Conservation (phyloP, 1,140 invertebrate species). For the Monomorium pharaonis region DNA sequence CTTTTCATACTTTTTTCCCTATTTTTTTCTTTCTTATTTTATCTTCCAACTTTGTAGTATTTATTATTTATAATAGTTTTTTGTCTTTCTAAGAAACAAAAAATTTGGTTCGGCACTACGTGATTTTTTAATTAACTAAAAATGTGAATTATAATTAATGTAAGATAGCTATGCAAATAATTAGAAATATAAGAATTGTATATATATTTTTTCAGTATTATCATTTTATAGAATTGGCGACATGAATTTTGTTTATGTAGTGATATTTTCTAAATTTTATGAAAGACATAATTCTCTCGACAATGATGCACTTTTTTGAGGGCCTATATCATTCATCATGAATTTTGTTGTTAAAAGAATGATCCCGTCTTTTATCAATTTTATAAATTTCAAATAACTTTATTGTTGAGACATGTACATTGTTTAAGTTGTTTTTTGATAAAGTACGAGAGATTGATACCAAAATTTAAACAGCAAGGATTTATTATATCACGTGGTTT, state of each 20-base stretch:
- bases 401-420: slow-evolving; percentile 7
- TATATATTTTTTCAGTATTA: slow-evolving; percentile 77
- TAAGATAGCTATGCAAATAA: slow-evolving; percentile 55
- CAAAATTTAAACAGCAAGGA: not conserved
- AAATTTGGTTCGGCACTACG: slow-evolving; percentile 13
- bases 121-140: slow-evolving; percentile 41
- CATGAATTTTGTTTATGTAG: slow-evolving; percentile 47
- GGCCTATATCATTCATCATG: slow-evolving; percentile 13
- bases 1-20: not conserved
- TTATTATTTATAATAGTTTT: slow-evolving; percentile 16
- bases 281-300: slow-evolving; percentile 38
- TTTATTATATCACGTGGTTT: not conserved
- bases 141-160: slow-evolving; percentile 49
- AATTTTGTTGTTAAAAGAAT: slow-evolving; percentile 7
- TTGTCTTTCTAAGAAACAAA: slow-evolving; percentile 27
- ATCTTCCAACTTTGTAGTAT: not conserved
- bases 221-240: slow-evolving; percentile 49
- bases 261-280: slow-evolving; percentile 38
- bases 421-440: not conserved
- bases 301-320: not conserved
- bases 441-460: slow-evolving; percentile 1
- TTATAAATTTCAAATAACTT: slow-evolving; percentile 9
- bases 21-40: not conserved
- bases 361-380: too few species aligned
- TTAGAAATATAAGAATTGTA: slow-evolving; percentile 62